Conservation (phyloP, 2,888 invertebrate species). For the Pseudoips prasinana region DNA sequence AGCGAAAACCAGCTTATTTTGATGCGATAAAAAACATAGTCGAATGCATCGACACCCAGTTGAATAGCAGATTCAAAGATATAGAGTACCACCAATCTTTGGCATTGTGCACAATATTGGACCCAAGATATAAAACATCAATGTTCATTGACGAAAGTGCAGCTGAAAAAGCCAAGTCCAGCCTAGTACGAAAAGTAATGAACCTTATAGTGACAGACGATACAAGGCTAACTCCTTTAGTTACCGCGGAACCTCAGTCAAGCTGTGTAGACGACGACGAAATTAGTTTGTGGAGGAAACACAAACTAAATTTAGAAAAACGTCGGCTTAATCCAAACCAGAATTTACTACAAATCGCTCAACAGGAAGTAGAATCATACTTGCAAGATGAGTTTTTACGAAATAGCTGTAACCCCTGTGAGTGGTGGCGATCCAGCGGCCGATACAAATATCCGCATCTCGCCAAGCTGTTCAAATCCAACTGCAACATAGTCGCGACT, state of each 20-base stretch:
- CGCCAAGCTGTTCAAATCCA: background rate
- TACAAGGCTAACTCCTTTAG: background rate
- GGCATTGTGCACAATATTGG: constrained; percentile 1
- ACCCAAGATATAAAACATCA: constrained; percentile 3
- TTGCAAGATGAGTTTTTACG: background rate
- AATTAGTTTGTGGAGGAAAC: background rate
- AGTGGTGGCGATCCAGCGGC: background rate
- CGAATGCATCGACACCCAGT: constrained; percentile 4
- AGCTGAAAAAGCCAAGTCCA: constrained; percentile 2
- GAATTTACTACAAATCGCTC: constrained; percentile 3
- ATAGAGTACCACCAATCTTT: constrained; percentile 1
- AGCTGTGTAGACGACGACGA: background rate
- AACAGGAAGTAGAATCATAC: constrained; percentile 1
- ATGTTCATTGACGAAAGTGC: constrained; percentile 3
- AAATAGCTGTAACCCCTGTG: background rate
- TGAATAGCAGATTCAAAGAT: constrained; percentile 2
- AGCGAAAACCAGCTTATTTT: constrained; percentile 3
- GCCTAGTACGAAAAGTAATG: background rate
- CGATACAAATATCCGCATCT: background rate
- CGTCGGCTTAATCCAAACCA: background rate
- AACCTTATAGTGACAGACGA: background rate
- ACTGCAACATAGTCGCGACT: background rate
- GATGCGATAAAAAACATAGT: constrained; percentile 1
- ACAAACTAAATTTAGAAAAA: background rate
- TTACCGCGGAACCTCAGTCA: background rate